Evolutionary conservation across 1,140 invertebrate genomes (phyloP).

Genomic region (Pinna nobilis): DNA sequence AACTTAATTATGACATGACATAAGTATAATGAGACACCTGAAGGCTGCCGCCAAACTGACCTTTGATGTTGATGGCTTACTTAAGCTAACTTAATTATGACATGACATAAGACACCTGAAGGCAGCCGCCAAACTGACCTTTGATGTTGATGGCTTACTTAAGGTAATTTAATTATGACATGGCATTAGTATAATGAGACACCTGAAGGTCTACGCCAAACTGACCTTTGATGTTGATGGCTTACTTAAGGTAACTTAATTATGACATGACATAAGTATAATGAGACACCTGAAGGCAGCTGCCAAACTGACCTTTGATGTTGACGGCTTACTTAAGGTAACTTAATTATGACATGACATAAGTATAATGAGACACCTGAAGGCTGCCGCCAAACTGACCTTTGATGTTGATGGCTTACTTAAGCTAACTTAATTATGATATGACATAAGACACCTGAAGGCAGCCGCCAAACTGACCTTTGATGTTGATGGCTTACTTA

Average conservation of each 20-base stretch:
- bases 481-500: slow-evolving; percentile 77
- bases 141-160: slow-evolving; percentile 77
- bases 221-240: slow-evolving; percentile 77
- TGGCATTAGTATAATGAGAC: slow-evolving; percentile 76
- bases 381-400: slow-evolving; percentile 75
- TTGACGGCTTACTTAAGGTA: slow-evolving; percentile 76
- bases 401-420: slow-evolving; percentile 77
- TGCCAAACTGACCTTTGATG: slow-evolving; percentile 76
- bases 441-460: slow-evolving; percentile 77
- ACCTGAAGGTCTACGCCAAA: slow-evolving; percentile 76
- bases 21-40: slow-evolving; percentile 77
- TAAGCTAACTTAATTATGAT: slow-evolving; percentile 71
- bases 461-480: slow-evolving; percentile 75
- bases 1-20: too few species aligned
- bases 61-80: slow-evolving; percentile 76
- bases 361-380: slow-evolving; percentile 77
- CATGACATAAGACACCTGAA: slow-evolving; percentile 78
- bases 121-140: slow-evolving; percentile 75
- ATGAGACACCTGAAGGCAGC: slow-evolving; percentile 77
- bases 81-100: slow-evolving; percentile 73
- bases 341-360: too few species aligned
- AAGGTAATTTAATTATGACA: slow-evolving; percentile 72
- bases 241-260: slow-evolving; percentile 73
- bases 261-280: slow-evolving; percentile 75
- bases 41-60: slow-evolving; percentile 76